These are phyloP conservation scores for Octodon degus DNA, from an alignment of 2,113 vertebrate genomes.

Conservation along the genomic window DNA sequence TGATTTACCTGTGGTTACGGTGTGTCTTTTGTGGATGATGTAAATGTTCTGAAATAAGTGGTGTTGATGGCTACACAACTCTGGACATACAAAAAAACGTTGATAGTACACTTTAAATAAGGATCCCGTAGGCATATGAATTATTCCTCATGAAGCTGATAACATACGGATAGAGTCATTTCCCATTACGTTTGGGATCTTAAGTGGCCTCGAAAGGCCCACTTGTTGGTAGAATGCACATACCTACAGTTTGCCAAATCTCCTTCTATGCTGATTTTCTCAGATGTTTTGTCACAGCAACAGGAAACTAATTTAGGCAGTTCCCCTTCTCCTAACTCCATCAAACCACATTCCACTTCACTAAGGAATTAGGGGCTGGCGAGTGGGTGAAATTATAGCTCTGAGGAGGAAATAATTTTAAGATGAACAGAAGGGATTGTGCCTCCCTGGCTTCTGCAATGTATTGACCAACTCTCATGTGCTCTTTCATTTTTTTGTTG, in stretches of 20 bases:
- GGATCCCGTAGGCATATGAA: background rate
- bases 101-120: background rate
- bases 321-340: background rate
- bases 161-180: background rate
- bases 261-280: background rate
- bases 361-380: background rate
- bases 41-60: background rate
- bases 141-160: background rate
- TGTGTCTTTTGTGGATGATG: background rate
- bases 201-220: background rate
- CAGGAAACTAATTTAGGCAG: background rate
- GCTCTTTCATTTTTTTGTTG: background rate
- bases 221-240: background rate
- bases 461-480: background rate
- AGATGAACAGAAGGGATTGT: background rate
- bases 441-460: background rate
- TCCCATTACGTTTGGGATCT: background rate
- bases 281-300: background rate
- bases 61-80: no score
- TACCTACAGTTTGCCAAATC: no score
- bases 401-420: background rate
- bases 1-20: no score
- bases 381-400: background rate
- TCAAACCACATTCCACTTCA: background rate
- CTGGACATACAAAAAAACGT: background rate